Evolutionary conservation across 2,797 vertebrate species (phyloP).

Genomic region (Thamnophis elegans): DNA sequence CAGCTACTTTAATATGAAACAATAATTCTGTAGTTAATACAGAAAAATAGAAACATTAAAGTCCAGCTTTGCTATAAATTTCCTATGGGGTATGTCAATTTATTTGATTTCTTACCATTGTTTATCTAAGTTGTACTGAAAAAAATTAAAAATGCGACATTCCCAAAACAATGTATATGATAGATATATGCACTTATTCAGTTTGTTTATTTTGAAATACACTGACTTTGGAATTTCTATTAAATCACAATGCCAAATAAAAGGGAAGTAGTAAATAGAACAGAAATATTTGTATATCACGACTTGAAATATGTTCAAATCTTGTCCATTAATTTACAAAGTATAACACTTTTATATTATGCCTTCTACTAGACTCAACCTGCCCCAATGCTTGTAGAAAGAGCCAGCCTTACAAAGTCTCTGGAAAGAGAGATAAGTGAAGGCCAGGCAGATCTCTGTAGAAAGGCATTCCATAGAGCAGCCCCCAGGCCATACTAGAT

Average conservation of each 20-base stretch:
- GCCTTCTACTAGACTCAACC: slow-evolving; percentile 2
- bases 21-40: neutral
- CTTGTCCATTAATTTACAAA: neutral
- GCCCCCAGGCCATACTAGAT: neutral
- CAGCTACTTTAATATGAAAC: neutral
- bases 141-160: too few relatives aligned
- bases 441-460: neutral
- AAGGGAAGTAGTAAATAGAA: neutral
- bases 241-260: neutral
- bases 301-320: neutral
- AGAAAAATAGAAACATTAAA: neutral
- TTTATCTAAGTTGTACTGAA: neutral
- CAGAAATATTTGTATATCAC: neutral
- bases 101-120: neutral
- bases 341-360: neutral
- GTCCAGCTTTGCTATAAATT: neutral
- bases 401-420: neutral
- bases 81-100: neutral
- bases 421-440: neutral
- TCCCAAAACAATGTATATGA: neutral
- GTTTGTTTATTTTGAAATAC: neutral
- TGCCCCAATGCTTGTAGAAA: neutral
- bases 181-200: neutral
- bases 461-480: neutral
- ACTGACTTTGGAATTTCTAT: neutral